Percentiles rank a stretch among this genome's conserved stretches.
Conservation (phyloP, 1,140 invertebrate genomes). For the Brachionus manjavacas region DNA sequence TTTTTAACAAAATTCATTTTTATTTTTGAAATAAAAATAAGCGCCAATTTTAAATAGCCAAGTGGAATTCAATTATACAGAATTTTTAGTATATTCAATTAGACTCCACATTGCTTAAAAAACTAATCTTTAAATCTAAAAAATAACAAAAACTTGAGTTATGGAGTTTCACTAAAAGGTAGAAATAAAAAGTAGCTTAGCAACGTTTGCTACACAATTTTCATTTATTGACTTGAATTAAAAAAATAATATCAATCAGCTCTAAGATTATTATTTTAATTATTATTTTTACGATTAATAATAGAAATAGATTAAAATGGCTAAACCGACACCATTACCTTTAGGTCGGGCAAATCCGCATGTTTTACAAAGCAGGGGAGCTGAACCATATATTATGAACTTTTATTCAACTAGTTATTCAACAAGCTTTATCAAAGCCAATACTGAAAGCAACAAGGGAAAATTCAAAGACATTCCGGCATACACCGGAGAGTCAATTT, state of each 20-base stretch:
- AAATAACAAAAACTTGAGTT: background rate
- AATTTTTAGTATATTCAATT: background rate
- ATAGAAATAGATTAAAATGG: background rate
- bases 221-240: constrained; percentile 28
- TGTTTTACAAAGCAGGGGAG: constrained; percentile 15
- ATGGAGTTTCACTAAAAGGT: background rate
- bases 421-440: constrained; percentile 12
- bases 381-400: constrained; percentile 31
- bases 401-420: constrained; percentile 34
- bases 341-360: background rate
- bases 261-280: background rate
- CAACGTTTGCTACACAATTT: constrained; percentile 29
- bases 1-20: background rate
- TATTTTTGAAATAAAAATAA: background rate
- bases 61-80: background rate
- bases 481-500: background rate
- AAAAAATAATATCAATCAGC: constrained; percentile 26
- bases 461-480: background rate
- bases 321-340: constrained; percentile 17
- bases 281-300: background rate
- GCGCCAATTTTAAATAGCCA: constrained; percentile 3
- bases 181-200: constrained; percentile 4
- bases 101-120: background rate
- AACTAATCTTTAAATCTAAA: constrained; percentile 22
- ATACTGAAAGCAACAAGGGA: background rate